phyloP scores from a whole-genome alignment of 2,113 vertebrate species.

The Trogon surrucura region DNA sequence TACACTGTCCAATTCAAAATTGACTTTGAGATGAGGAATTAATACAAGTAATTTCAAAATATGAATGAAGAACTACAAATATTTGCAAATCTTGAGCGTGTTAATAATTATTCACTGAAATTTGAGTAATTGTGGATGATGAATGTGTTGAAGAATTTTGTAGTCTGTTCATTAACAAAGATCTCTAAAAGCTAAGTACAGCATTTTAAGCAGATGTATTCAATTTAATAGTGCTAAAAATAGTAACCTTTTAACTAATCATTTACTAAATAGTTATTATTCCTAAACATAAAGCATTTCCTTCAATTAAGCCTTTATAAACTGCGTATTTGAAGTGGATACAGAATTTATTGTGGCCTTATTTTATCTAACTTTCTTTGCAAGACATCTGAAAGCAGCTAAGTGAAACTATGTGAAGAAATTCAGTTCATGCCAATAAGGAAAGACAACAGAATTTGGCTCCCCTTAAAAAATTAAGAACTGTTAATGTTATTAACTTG shows the following conservation, averaged over 20 bases:
- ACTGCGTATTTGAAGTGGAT: not conserved
- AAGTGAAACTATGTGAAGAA: not conserved
- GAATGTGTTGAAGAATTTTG: not conserved
- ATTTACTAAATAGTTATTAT: not conserved
- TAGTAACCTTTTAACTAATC: not conserved
- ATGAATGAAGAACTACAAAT: not conserved
- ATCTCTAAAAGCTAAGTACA: not conserved
- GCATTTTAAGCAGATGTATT: slow-evolving; percentile 23
- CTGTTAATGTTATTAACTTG: not conserved
- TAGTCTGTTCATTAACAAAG: slow-evolving; percentile 24
- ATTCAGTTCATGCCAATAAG: not conserved
- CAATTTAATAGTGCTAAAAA: slow-evolving; percentile 11
- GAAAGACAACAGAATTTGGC: not conserved
- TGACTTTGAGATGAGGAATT: not conserved
- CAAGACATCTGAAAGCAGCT: not conserved
- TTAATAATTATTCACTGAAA: slow-evolving; percentile 44
- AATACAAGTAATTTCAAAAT: not conserved
- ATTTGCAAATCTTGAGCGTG: slow-evolving; percentile 22
- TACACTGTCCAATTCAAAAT: not conserved
- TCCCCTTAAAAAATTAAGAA: not conserved
- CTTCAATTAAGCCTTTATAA: not conserved
- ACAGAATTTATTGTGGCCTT: not conserved
- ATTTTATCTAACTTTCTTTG: not conserved
- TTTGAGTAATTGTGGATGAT: slow-evolving; percentile 27
- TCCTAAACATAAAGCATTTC: not conserved